Base-by-base conservation (phyloP, 2,113 vertebrate genomes). In the Thunnus thynnus region DNA sequence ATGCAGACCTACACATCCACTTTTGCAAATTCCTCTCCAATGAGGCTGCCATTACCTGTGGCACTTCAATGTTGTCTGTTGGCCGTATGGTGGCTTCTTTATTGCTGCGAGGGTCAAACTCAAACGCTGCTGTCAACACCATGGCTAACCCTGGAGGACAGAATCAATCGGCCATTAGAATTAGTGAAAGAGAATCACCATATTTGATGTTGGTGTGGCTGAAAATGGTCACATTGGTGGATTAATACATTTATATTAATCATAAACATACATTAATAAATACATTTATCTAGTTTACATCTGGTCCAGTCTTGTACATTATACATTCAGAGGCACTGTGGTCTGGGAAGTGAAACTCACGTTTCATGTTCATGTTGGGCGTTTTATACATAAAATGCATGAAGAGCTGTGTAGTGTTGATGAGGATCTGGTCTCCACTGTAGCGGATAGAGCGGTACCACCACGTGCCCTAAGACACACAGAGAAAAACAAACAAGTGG, bases 331-430 rank as follows among this genome's bases (percentile, higher is more conserved):
- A 20, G 32, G 30, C 8, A 32, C 3, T 14, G 13, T 17, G 27
- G 13, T 2, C 3, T 2, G 2, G 2, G 1, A 20, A 46, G 16
- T 4, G 13, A 71, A 82, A 97, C 98, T 97, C 92, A 99, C 98
- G 95, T 90, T 99, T 99, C 98, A 99, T 99, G 94, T 99, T 98
- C 98, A 99, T 99, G 82, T 99, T 99, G 17, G 97, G 96, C 0
- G 98, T 99, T 94, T 99, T 99, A 94, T 98, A 99, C 95, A 99
- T 97, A 92, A 99, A 99, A 84, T 99, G 98, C 1, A 98, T 99
- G 88, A 99, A 99, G 89, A 99, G 98, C 82, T 99, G 98, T 3
- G 98, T 99, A 17, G 98, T 99, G 75, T 97, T 97, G 77, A 99
- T 99, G 88, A 99, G 97, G 94, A 99, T 99, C 93, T 99, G 98